Percentiles rank a stretch among this genome's conserved stretches.
Conservation (phyloP, 2,888 invertebrate species). For the Trimorus sp. region DNA sequence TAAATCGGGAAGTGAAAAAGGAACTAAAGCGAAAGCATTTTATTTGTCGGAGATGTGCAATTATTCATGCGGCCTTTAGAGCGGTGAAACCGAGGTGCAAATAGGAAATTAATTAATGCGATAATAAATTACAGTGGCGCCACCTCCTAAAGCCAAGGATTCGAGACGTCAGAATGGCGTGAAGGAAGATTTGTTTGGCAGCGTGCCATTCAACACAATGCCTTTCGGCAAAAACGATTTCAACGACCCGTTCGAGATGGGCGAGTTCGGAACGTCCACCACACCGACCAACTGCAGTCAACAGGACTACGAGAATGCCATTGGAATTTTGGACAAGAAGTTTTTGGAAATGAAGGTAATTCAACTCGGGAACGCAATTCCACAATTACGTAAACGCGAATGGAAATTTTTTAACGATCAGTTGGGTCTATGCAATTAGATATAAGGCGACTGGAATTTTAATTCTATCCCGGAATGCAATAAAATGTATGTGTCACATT, state of each 20-base stretch:
- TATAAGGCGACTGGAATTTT: no score
- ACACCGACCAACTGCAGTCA: conserved; percentile 82
- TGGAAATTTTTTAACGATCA: no score
- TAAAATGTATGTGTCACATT: no score
- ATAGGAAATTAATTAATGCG: conserved; percentile 18
- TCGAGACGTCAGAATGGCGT: conserved; percentile 81
- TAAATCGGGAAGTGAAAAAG: no score
- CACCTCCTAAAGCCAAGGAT: conserved; percentile 89
- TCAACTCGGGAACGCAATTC: neutral
- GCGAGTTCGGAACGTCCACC: conserved; percentile 84
- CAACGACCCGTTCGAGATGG: conserved; percentile 93
- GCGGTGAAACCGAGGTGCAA: no score
- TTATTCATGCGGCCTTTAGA: no score
- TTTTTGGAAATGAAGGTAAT: conserved; percentile 91
- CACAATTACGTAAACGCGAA: no score
- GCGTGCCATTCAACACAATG: conserved; percentile 87
- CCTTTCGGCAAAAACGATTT: conserved; percentile 79
- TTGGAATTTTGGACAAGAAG: conserved; percentile 90
- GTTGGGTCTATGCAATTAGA: no score
- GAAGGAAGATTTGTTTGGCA: conserved; percentile 91
- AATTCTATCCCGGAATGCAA: no score
- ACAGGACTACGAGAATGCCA: conserved; percentile 87
- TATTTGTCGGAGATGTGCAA: no score
- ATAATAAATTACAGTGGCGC: conserved; percentile 87
- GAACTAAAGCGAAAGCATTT: no score